Conservation (phyloP, 2,888 invertebrate genomes). For the Drosophila helvetica region DNA sequence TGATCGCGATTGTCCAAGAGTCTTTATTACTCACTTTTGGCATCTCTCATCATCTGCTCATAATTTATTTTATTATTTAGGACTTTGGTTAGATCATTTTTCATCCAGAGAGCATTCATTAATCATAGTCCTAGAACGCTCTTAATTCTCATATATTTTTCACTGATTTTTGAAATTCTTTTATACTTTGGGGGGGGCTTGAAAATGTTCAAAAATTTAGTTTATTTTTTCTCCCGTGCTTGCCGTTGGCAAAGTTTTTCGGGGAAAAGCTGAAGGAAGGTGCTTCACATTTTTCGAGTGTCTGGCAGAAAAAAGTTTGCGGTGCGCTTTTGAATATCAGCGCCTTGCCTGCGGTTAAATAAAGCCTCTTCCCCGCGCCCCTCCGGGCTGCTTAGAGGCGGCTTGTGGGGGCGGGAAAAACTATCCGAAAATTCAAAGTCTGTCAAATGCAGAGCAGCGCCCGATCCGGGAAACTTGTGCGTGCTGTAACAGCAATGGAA, state of each 20-base stretch:
- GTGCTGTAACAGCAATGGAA: slow-evolving; percentile 27
- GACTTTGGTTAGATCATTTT: no score
- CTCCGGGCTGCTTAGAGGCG: slow-evolving; percentile 21
- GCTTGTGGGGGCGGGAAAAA: neutral
- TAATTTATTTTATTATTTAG: no score
- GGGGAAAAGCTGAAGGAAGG: slow-evolving; percentile 26
- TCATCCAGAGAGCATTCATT: no score
- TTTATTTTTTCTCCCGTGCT: slow-evolving; percentile 11
- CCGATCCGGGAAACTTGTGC: slow-evolving; percentile 21
- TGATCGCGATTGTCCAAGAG: no score
- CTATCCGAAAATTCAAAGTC: slow-evolving; percentile 43
- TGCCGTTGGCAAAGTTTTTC: slow-evolving; percentile 35
- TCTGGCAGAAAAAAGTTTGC: slow-evolving; percentile 23
- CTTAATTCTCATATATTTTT: slow-evolving; percentile 10
- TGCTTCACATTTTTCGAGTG: slow-evolving; percentile 32
- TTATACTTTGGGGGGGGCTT: neutral
- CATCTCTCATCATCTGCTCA: no score
- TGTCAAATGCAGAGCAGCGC: slow-evolving; percentile 33
- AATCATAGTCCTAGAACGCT: no score
- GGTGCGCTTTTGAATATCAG: slow-evolving; percentile 39
- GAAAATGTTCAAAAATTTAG: slow-evolving; percentile 9
- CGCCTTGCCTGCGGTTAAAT: slow-evolving; percentile 43
- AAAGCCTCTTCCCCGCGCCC: slow-evolving; percentile 24
- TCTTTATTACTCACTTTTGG: no score
- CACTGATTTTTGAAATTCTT: slow-evolving; percentile 14